These are phyloP conservation scores for Picus viridis DNA, from an alignment of 2,797 vertebrate species.

Conservation along the genomic window DNA sequence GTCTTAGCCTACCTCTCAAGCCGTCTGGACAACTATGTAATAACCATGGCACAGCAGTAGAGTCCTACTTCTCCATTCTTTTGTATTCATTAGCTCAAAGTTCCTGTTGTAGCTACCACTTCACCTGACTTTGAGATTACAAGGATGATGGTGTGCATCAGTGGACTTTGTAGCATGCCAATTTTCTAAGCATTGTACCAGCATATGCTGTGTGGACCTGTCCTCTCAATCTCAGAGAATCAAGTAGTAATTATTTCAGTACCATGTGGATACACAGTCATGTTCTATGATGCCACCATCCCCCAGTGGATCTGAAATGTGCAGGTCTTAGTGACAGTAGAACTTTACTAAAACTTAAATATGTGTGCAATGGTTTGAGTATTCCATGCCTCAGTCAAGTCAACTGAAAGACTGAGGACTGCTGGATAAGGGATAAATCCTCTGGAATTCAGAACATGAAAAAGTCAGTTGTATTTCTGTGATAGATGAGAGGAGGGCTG, in stretches of 20 bases:
- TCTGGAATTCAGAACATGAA: not conserved
- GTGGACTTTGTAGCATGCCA: not conserved
- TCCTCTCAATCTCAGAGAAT: not conserved
- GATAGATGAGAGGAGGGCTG: too few relatives aligned
- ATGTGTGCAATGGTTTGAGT: not conserved
- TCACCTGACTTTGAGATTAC: not conserved
- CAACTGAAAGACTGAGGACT: not conserved
- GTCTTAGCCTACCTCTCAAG: not conserved
- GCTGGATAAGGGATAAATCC: not conserved
- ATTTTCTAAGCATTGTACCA: not conserved
- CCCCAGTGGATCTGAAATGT: not conserved
- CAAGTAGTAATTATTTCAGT: not conserved
- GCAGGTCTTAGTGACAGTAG: not conserved
- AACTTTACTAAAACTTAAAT: not conserved
- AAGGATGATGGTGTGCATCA: not conserved
- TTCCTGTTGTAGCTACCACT: not conserved
- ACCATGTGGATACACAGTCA: not conserved
- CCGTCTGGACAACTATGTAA: not conserved
- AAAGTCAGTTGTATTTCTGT: not conserved
- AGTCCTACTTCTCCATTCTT: not conserved
- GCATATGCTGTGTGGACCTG: not conserved
- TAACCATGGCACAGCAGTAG: fast-evolving
- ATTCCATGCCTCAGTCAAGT: not conserved
- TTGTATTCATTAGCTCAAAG: not conserved
- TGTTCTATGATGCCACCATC: not conserved